These are phyloP conservation scores for Anarhynchus alexandrinus DNA, from an alignment of 2,113 vertebrate species.

Conservation along the genomic window DNA sequence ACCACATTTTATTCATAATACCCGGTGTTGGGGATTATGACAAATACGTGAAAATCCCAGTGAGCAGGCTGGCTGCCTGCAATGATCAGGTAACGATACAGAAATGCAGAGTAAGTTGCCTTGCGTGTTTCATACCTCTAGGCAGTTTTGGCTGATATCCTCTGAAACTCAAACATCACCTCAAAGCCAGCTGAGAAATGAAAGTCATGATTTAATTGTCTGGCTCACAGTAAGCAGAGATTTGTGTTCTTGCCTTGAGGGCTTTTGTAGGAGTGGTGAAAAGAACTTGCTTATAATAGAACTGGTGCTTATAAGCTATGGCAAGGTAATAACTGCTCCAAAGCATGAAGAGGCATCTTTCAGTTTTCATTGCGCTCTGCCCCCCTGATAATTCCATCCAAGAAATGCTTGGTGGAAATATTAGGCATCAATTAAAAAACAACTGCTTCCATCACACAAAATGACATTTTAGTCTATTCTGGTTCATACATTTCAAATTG, in stretches of 20 bases:
- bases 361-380: neutral
- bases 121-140: neutral
- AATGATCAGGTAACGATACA: rapidly evolving
- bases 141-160: neutral
- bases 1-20: neutral
- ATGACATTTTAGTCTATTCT: neutral
- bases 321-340: neutral
- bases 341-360: neutral
- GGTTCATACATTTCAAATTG: neutral
- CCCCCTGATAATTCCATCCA: neutral
- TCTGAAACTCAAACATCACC: neutral
- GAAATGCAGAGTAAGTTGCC: neutral
- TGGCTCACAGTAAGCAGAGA: neutral
- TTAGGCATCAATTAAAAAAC: neutral
- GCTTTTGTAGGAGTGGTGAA: neutral
- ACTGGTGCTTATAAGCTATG: neutral
- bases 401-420: neutral
- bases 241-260: neutral
- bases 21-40: neutral
- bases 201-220: neutral
- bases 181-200: neutral
- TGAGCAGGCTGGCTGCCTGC: neutral
- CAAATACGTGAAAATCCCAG: neutral
- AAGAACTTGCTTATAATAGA: neutral
- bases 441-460: neutral